Conservation (phyloP, 2,888 invertebrate genomes). For the Ophion ventricosus region DNA sequence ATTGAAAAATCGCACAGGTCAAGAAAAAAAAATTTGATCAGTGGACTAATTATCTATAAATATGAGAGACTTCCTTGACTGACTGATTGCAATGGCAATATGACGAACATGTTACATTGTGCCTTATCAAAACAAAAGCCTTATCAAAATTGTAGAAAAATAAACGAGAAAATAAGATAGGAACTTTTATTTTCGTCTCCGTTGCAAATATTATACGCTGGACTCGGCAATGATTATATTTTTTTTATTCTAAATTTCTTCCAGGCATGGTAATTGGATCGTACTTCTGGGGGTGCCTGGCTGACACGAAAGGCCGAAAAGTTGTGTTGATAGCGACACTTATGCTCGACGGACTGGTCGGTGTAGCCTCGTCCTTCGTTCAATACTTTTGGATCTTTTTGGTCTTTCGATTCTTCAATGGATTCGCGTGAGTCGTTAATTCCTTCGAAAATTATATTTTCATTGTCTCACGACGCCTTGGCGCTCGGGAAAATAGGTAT, state of each 20-base stretch:
- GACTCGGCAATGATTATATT: neutral
- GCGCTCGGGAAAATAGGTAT: too few relatives aligned
- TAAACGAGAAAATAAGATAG: neutral
- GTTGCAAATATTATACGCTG: neutral
- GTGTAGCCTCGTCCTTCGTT: slow-evolving; percentile 89
- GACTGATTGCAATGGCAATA: too few relatives aligned
- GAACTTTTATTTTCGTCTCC: neutral
- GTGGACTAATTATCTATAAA: too few relatives aligned
- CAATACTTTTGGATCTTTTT: slow-evolving; percentile 90
- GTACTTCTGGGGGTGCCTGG: slow-evolving; percentile 93
- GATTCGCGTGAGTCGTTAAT: slow-evolving; percentile 90
- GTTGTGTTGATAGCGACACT: slow-evolving; percentile 89
- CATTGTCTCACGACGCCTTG: too few relatives aligned
- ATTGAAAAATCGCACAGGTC: too few relatives aligned
- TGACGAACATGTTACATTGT: too few relatives aligned
- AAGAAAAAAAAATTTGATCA: too few relatives aligned
- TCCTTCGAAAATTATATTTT: neutral
- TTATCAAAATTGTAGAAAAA: neutral
- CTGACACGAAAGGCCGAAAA: slow-evolving; percentile 92
- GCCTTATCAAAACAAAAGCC: too few relatives aligned
- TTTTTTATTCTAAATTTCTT: too few relatives aligned
- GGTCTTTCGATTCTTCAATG: slow-evolving; percentile 90
- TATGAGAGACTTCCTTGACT: too few relatives aligned
- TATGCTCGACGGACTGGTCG: slow-evolving; percentile 89
- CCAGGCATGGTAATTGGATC: slow-evolving; percentile 92